Evolutionary conservation across 2,113 vertebrate species (phyloP).

Genomic region (Desmodus rotundus): DNA sequence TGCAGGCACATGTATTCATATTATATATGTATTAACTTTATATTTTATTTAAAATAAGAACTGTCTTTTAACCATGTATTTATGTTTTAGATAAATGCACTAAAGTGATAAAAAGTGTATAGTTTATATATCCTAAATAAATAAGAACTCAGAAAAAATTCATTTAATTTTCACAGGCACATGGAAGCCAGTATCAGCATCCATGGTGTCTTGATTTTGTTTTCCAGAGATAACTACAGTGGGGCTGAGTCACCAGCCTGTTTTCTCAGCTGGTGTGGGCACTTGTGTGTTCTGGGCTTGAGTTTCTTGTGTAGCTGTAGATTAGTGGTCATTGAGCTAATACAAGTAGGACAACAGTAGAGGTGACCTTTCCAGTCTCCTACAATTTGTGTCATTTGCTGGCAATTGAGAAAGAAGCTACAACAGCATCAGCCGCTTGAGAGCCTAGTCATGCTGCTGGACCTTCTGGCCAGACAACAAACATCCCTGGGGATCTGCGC

Average conservation of each 20-base stretch:
- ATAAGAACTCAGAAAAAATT: neutral
- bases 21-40: neutral
- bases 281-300: neutral
- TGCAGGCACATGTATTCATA: neutral
- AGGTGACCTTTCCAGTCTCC: conserved; percentile 76
- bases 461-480: conserved; percentile 24
- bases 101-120: neutral
- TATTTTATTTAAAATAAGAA: neutral
- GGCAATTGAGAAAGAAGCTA: conserved; percentile 53
- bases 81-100: neutral
- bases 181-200: neutral
- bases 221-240: neutral
- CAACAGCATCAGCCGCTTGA: conserved; percentile 51
- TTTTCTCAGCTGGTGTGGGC: neutral
- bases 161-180: neutral
- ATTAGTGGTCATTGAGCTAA: conserved; percentile 56
- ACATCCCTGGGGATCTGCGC: neutral
- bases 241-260: fast-evolving
- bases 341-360: conserved; percentile 52
- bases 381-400: conserved; percentile 70
- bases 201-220: neutral
- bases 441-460: neutral
- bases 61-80: neutral
- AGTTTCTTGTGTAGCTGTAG: conserved; percentile 39
- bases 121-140: neutral